phyloP scores from a whole-genome alignment of 2,888 invertebrate genomes.

The Himalopsyche kuldschensis region DNA sequence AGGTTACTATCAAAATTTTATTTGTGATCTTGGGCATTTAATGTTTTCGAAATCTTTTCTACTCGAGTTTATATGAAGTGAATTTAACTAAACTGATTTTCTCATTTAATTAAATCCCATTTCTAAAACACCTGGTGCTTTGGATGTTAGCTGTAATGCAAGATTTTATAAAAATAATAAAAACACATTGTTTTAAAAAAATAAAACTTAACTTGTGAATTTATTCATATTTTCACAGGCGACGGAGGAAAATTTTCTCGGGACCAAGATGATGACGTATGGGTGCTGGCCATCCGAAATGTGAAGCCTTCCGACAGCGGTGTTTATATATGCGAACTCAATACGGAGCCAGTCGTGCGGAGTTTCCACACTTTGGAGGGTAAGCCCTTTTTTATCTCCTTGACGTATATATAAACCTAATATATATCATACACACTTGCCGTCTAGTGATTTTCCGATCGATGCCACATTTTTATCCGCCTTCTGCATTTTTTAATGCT shows the following conservation, averaged over 20 bases:
- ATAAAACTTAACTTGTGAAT: too few species aligned
- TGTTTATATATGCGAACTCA: slow-evolving; percentile 81
- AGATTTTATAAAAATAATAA: too few species aligned
- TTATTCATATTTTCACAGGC: not conserved
- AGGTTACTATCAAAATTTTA: too few species aligned
- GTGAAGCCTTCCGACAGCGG: slow-evolving; percentile 73
- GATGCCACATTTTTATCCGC: not conserved
- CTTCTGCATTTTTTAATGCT: not conserved
- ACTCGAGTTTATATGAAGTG: too few species aligned
- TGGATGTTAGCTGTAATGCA: too few species aligned
- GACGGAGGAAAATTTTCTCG: not conserved
- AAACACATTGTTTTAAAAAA: too few species aligned
- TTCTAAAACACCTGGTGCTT: too few species aligned
- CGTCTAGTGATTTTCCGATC: not conserved
- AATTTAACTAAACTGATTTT: too few species aligned
- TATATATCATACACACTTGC: not conserved
- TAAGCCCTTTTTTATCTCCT: slow-evolving; percentile 46
- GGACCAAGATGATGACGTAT: slow-evolving; percentile 61
- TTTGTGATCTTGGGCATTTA: too few species aligned
- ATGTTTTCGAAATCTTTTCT: too few species aligned
- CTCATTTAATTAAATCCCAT: too few species aligned
- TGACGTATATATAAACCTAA: not conserved
- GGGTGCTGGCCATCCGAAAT: slow-evolving; percentile 78
- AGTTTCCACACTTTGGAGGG: slow-evolving; percentile 80
- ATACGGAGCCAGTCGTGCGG: slow-evolving; percentile 75